Percentiles rank a stretch among this genome's conserved stretches.
Conservation (phyloP, 2,113 vertebrate species). For the Hemibagrus wyckioides region DNA sequence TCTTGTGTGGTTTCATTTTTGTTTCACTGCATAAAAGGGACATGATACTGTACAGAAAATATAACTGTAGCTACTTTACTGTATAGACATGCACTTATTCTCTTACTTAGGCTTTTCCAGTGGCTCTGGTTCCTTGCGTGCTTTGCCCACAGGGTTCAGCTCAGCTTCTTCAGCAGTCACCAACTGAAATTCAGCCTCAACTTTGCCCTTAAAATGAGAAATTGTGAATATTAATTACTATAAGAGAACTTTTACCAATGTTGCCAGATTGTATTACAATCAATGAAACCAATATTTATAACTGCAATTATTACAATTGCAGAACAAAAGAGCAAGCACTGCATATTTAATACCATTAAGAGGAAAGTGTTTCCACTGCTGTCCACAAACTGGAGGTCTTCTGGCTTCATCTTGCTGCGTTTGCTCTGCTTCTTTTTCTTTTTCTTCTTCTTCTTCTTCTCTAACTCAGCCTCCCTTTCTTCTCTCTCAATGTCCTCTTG, state of each 20-base stretch:
- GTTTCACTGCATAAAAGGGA: not conserved
- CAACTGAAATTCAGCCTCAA: conserved; percentile 91
- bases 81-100: not conserved
- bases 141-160: conserved; percentile 83
- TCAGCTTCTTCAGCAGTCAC: conserved; percentile 86
- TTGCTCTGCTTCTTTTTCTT: conserved; percentile 72
- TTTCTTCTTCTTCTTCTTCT: conserved; percentile 70
- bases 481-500: conserved; percentile 81
- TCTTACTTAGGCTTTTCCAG: conserved; percentile 91
- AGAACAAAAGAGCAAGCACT: not conserved
- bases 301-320: not conserved
- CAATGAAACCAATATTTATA: not conserved
- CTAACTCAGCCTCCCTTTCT: conserved; percentile 71
- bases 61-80: not conserved
- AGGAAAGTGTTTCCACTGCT: conserved; percentile 77
- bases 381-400: conserved; percentile 84
- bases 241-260: no score
- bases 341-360: conserved; percentile 73
- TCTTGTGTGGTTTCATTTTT: not conserved
- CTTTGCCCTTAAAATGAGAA: conserved; percentile 81
- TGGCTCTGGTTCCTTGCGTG: conserved; percentile 87
- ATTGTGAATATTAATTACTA: not conserved
- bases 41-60: not conserved
- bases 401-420: conserved; percentile 70
- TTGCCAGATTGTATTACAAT: not conserved